Base-by-base conservation (phyloP, 2,888 invertebrate species). In the Caenorhabditis zanzibari region DNA sequence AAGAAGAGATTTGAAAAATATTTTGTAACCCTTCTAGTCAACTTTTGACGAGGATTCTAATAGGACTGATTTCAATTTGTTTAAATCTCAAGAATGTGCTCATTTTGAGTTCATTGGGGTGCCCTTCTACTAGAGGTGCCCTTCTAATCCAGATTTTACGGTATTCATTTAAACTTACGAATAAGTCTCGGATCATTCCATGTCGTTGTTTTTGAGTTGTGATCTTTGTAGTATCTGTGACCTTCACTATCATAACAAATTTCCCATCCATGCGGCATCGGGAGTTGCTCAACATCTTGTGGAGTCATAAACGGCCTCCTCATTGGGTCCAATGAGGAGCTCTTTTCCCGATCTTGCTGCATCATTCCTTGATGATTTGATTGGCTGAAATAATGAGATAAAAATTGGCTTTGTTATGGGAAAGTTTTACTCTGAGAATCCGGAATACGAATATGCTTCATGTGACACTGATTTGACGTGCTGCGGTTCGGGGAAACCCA, bases 181-280 rank as follows among this genome's bases (percentile, higher is more conserved):
- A 76, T 73, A 28, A 68, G 38, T 26, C 87, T 77, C 2, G 87
- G 87, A 75, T 87, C 87, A 35, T 61, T 73, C 87, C 87, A 87
- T 2, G 84, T 84, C 4, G 87, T 87, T 2, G 85, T 85, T 38
- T 86, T 84, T 14, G 84, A 81, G 32, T 85, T 85, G 49, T 87
- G 87, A 58, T 87, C 85, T 58, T 82, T 85, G 59, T 81, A 87
- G 41, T 87, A 87, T 12, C 81, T 63, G 44, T 80, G 58, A 24
- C 87, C 87, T 16, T 77, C 79, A 38, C 82, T 84, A 56, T 87
- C 87, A 41, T 76, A 75, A 41, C 85, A 77, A 7, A 77, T 38
- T 61, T 87, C 87, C 87, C 87, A 87, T 26, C 85, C 85, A 26
- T 66, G 81, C 1, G 87, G 87, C 54, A 87, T 69, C 24, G 82